Base-by-base conservation (phyloP, 2,113 vertebrate species). In the Platanista minor region DNA sequence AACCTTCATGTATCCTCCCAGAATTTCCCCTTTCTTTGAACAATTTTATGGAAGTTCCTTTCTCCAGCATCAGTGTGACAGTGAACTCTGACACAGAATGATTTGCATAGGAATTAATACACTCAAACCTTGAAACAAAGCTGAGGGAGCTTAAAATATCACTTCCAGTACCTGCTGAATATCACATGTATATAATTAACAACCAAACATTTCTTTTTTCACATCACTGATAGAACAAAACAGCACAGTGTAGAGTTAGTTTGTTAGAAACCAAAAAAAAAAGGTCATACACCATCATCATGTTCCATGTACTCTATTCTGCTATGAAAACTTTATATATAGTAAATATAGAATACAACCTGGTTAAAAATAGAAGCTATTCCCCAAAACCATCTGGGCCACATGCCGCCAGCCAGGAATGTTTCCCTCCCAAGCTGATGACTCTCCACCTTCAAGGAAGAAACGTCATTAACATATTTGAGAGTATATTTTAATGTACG, bases 101-200 rank as follows among this genome's bases (percentile, higher is more conserved):
- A 96, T 96, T 75, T 95, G 95, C 90, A 90, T 82, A 86, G 84
- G 94, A 93, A 94, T 96, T 61, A 94, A 90, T 49, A 78, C 66
- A 71, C 92, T 94, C 83, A 62, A 88, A 82, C 72, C 81, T 94
- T 46, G 94, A 89, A 89, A 91, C 82, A 91, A 94, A 96, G 86
- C 66, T 12, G 86, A 86, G 52, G 77, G 78, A 95, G 94, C 94
- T 93, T 96, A 89, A 97, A 96, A 91, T 91, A 94, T 80, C 90
- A 57, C 78, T 85, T 64, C 36, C 9, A 12, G 91, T 67, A 74
- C 91, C 82, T 94, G 86, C 89, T 15, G 69, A 71, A 61, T 27
- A 43, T 82, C 91, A 91, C 67, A 74, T 25, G 66, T 43, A 49
- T 77, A 25, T 85, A 59, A 87, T 84, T 54, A 81, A 91, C 95